phyloP scores from a whole-genome alignment of 2,797 vertebrate species.

The Rachycentron canadum region DNA sequence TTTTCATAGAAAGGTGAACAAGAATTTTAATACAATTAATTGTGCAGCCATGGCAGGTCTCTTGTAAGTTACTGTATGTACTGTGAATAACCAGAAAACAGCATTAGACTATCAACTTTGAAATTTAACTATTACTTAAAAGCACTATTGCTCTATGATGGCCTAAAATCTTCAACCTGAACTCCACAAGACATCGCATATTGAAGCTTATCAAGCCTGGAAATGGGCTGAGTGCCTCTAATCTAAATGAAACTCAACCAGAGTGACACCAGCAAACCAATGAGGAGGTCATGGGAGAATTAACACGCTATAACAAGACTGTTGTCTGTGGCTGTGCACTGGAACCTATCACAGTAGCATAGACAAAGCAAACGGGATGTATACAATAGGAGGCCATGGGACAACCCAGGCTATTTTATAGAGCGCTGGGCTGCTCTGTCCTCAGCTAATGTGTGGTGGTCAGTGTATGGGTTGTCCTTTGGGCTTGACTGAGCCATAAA shows the following conservation, averaged over 20 bases:
- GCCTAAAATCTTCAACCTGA: constrained; percentile 26
- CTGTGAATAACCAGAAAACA: not conserved
- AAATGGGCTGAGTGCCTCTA: constrained; percentile 50
- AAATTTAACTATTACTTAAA: not conserved
- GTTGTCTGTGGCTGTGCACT: constrained; percentile 79
- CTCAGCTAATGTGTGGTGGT: constrained; percentile 63
- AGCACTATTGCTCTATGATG: not conserved
- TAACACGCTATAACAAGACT: constrained; percentile 74
- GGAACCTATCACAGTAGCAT: constrained; percentile 80
- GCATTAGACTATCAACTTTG: not conserved
- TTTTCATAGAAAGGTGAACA: not conserved
- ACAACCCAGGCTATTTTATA: constrained; percentile 61
- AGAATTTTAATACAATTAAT: constrained; percentile 1
- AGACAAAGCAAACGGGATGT: constrained; percentile 82
- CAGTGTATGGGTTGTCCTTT: constrained; percentile 64
- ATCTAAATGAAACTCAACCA: constrained; percentile 69
- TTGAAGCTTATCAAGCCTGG: constrained; percentile 44
- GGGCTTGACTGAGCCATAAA: constrained; percentile 66
- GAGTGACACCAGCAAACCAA: constrained; percentile 66
- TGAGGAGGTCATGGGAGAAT: constrained; percentile 79
- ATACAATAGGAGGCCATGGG: constrained; percentile 82
- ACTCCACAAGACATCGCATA: constrained; percentile 33
- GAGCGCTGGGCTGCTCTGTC: constrained; percentile 59
- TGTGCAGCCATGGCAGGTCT: not conserved
- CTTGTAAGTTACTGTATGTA: not conserved